These are phyloP conservation scores for Drosophila neoperkinsi DNA, from an alignment of 2,888 invertebrate genomes.

Conservation along the genomic window DNA sequence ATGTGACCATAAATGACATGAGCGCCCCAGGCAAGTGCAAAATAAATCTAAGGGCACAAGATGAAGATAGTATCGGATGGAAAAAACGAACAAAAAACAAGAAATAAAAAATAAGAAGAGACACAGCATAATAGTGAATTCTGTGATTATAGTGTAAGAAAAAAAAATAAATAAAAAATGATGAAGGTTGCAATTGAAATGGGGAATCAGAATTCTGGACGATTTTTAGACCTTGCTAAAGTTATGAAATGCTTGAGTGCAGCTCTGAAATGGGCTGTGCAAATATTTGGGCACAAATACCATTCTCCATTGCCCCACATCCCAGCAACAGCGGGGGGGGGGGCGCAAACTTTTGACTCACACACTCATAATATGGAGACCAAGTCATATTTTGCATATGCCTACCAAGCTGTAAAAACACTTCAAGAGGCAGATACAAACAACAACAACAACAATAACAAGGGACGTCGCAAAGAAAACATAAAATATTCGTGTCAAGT, in stretches of 20 bases:
- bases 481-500: slow-evolving; percentile 69
- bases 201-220: slow-evolving; percentile 4
- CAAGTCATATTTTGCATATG: slow-evolving; percentile 55
- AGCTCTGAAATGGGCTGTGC: slow-evolving; percentile 38
- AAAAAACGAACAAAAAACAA: not conserved
- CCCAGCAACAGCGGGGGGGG: not conserved
- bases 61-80: slow-evolving; percentile 25
- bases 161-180: slow-evolving; percentile 28
- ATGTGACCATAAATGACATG: slow-evolving; percentile 72
- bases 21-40: slow-evolving; percentile 39
- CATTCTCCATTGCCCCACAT: not conserved
- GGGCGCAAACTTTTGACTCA: slow-evolving; percentile 7
- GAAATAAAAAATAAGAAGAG: slow-evolving; percentile 3
- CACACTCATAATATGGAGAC: slow-evolving; percentile 2
- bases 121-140: slow-evolving; percentile 26
- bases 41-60: slow-evolving; percentile 59
- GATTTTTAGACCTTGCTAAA: slow-evolving; percentile 32
- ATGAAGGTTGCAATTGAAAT: slow-evolving; percentile 39
- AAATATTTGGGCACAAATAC: slow-evolving; percentile 63
- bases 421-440: slow-evolving; percentile 36
- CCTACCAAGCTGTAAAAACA: slow-evolving; percentile 34
- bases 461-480: slow-evolving; percentile 33
- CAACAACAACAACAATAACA: slow-evolving; percentile 10
- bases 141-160: slow-evolving; percentile 29
- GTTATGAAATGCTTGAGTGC: slow-evolving; percentile 58